phyloP scores from a whole-genome alignment of 1,140 invertebrate species.

The Achroia grisella region DNA sequence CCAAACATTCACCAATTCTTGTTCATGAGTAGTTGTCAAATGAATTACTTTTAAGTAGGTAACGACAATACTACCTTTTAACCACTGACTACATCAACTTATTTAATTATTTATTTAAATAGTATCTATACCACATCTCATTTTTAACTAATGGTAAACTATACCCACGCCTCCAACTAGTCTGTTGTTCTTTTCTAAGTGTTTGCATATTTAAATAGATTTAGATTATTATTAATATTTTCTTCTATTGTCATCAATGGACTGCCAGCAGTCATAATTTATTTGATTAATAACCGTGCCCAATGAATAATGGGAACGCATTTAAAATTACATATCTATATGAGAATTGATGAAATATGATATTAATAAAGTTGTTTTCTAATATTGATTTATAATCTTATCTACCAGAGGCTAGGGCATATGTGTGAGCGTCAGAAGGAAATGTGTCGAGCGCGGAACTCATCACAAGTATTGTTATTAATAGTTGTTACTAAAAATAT shows the following conservation, averaged over 20 bases:
- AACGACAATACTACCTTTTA: conserved; percentile 65
- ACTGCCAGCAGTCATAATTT: conserved; percentile 41
- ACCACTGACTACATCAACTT: conserved; percentile 66
- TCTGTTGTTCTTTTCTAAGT: conserved; percentile 10
- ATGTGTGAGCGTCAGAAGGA: conserved; percentile 19
- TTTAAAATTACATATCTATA: not conserved
- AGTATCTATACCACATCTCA: conserved; percentile 59
- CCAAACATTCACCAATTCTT: conserved; percentile 21
- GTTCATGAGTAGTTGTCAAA: conserved; percentile 33
- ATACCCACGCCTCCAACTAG: conserved; percentile 29
- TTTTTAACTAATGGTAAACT: conserved; percentile 43
- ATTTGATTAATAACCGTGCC: no score
- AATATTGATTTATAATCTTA: no score
- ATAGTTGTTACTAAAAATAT: no score
- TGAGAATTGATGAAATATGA: no score
- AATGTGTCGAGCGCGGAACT: conserved; percentile 1
- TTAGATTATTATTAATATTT: no score
- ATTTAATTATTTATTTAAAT: conserved; percentile 52
- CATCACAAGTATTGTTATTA: no score
- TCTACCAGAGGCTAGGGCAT: conserved; percentile 31
- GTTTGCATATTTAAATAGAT: no score
- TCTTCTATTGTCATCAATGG: conserved; percentile 16
- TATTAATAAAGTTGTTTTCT: no score
- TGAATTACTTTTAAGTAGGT: conserved; percentile 36
- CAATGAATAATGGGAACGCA: no score